Evolutionary conservation across 2,113 vertebrate genomes (phyloP).

Genomic region (Heloderma charlesbogerti): DNA sequence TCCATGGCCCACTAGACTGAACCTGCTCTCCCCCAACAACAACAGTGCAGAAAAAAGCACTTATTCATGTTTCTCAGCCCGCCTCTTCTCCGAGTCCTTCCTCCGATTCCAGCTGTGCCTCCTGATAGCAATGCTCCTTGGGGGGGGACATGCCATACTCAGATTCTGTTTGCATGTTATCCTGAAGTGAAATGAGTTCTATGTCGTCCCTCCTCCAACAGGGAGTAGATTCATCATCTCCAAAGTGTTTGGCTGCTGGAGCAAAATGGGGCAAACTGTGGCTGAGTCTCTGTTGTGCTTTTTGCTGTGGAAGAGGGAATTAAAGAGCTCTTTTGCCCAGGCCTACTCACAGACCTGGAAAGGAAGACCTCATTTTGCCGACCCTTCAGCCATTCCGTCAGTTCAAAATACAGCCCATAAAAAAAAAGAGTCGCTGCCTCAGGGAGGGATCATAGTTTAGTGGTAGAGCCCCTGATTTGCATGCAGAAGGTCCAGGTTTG

Average conservation of each 20-base stretch:
- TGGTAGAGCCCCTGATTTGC: too few relatives aligned
- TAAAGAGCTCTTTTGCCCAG: too few relatives aligned
- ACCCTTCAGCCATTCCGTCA: too few relatives aligned
- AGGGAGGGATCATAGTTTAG: too few relatives aligned
- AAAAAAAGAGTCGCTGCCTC: too few relatives aligned
- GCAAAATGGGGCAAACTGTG: not conserved
- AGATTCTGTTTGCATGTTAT: not conserved
- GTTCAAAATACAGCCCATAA: too few relatives aligned
- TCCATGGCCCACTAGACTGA: not conserved
- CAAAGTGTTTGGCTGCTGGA: not conserved
- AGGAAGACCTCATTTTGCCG: too few relatives aligned
- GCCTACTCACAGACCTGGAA: too few relatives aligned
- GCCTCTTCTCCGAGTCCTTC: too few relatives aligned
- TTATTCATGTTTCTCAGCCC: not conserved
- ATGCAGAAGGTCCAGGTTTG: too few relatives aligned
- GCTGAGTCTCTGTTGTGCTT: too few relatives aligned
- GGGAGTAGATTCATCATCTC: accelerated
- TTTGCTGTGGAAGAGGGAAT: too few relatives aligned
- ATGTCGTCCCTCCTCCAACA: accelerated
- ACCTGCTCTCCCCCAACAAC: not conserved
- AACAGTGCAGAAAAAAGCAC: not conserved
- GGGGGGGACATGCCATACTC: not conserved
- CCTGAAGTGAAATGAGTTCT: not conserved
- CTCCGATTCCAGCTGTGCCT: not conserved
- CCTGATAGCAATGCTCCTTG: not conserved